phyloP scores from a whole-genome alignment of 30 jellyfish, hydroid and myxozoan genomes.

The Morbakka virulenta region DNA sequence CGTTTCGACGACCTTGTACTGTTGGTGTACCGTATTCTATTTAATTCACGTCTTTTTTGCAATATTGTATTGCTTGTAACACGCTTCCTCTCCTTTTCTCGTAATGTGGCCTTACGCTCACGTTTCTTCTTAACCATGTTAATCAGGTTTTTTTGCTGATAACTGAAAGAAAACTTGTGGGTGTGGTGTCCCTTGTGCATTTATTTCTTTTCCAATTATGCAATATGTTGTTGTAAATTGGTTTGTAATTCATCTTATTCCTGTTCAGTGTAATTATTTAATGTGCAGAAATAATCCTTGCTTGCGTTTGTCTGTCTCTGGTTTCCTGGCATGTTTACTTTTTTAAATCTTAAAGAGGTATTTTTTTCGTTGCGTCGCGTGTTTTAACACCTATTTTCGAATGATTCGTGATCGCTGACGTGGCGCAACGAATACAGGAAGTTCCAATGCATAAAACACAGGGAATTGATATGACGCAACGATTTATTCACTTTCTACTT shows the following conservation, averaged over 20 bases:
- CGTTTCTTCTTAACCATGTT: neutral
- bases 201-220: slow-evolving; percentile 13
- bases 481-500: too few species aligned
- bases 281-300: neutral
- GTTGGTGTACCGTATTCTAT: neutral
- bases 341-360: too few species aligned
- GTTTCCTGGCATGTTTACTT: too few species aligned
- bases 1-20: neutral
- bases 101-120: neutral
- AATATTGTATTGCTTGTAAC: neutral
- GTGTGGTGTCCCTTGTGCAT: slow-evolving; percentile 28
- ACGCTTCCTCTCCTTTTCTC: neutral
- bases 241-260: neutral
- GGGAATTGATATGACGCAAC: too few species aligned
- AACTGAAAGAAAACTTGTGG: slow-evolving; percentile 14
- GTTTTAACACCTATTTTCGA: too few species aligned
- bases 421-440: too few species aligned
- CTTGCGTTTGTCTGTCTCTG: too few species aligned
- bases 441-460: too few species aligned
- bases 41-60: neutral
- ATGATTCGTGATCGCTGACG: too few species aligned
- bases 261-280: neutral
- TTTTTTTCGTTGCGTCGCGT: too few species aligned
- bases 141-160: neutral
- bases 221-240: neutral